Evolutionary conservation across 2,113 vertebrate genomes (phyloP).

Genomic region (Rhea pennata): DNA sequence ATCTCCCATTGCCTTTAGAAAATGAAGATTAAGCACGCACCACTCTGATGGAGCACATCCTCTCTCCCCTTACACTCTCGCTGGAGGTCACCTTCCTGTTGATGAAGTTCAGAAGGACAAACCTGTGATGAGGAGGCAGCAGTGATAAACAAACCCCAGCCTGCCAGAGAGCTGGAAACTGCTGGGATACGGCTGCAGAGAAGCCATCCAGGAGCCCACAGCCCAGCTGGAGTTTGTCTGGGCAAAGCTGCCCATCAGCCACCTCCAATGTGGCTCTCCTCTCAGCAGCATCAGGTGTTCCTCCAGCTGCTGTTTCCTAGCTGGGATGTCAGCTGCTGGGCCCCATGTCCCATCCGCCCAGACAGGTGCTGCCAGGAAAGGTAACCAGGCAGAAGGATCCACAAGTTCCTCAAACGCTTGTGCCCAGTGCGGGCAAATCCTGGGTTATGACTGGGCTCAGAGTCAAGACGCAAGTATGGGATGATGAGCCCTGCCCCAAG

Average conservation of each 20-base stretch:
- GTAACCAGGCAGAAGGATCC: not conserved
- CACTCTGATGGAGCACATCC: constrained; percentile 32
- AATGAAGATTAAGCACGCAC: constrained; percentile 46
- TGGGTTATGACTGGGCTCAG: not conserved
- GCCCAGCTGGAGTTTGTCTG: not conserved
- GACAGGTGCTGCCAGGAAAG: not conserved
- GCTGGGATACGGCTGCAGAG: not conserved
- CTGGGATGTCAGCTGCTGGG: not conserved
- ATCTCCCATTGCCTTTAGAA: constrained; percentile 58
- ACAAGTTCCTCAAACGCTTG: not conserved
- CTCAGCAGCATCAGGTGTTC: not conserved
- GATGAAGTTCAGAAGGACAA: constrained; percentile 27
- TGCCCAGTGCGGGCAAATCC: not conserved
- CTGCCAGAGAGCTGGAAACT: not conserved
- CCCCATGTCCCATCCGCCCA: not conserved
- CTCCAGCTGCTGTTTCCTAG: not conserved
- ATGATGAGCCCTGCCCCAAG: not conserved
- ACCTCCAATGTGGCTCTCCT: not conserved
- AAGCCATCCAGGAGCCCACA: not conserved
- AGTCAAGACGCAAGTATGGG: not conserved
- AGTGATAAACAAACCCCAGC: not conserved
- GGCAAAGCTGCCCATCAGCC: not conserved
- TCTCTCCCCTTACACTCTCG: constrained; percentile 26
- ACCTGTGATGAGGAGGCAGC: not conserved
- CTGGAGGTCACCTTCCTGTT: constrained; percentile 57